Evolutionary conservation across 2,888 invertebrate genomes (phyloP), one percentile per base, ranked within the genome.

Genomic region (Pinctada fucata): DNA sequence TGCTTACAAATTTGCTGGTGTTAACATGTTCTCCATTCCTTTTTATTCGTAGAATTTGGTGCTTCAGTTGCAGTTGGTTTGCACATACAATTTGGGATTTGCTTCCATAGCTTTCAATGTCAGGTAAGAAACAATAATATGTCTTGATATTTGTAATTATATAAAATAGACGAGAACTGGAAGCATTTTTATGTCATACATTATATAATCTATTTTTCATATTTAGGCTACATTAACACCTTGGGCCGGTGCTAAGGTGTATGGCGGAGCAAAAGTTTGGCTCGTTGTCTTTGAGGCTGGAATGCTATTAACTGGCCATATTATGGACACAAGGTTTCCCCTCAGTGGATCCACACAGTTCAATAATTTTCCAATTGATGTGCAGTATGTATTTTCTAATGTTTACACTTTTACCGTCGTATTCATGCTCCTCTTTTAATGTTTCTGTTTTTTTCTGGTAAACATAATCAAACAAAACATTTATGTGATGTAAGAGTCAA

Each of bases 251-350:
- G 70, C 72, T 2, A 79, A 79, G 16, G 76, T 66, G 3, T 79
- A 74, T 76, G 79, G 79, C 10, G 68, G 66, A 16, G 74, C 51
- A 3, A 6, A 45, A 5, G 66, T 76, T 31, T 3, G 52, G 6
- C 5, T 76, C n/a, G n/a, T 65, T 3, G 52, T 81, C 49, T 75
- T 78, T 4, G 64, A 8, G 51, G 81, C 76, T 10, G 79, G 79
- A n/a, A 67, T 81, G n/a, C 47, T 47, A 58, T 49, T 81, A 0
- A 74, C 63, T 2, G 81, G 81, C 10, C 73, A 77, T 65, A 45
- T 81, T 10, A 47, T 81, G 68, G 52, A 73, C 3, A 79, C 76
- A 31, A 65, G 70, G 64, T 81, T 81, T 78, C 81, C 81, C 5
- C 50, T 81, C 16, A 67, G 68, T n/a, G 75, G 58, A 52, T 63